Evolutionary conservation across 1,140 invertebrate genomes (phyloP).

Genomic region (Latrodectus geometricus): DNA sequence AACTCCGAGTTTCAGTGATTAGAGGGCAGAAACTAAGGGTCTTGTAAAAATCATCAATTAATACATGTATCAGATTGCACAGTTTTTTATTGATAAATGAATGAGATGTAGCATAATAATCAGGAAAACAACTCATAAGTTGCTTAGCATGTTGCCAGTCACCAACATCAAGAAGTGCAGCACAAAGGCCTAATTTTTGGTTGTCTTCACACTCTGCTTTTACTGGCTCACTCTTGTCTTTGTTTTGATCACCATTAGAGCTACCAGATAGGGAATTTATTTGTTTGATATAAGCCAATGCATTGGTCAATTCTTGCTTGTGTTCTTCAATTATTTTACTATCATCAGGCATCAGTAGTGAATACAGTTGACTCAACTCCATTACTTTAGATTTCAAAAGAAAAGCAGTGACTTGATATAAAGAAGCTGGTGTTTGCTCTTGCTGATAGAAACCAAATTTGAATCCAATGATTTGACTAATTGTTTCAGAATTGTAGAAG

Average conservation of each 20-base stretch:
- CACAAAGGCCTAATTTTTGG: conserved; percentile 93
- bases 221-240: conserved; percentile 75
- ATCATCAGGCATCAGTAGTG: conserved; percentile 83
- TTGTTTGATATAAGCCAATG: conserved; percentile 88
- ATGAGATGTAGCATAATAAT: conserved; percentile 82
- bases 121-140: conserved; percentile 85
- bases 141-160: conserved; percentile 88
- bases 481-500: conserved; percentile 80
- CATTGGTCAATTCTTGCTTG: conserved; percentile 84
- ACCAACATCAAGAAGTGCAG: conserved; percentile 87
- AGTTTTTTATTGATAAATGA: conserved; percentile 83
- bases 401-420: conserved; percentile 90
- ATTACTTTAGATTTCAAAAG: conserved; percentile 90
- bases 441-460: conserved; percentile 86
- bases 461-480: conserved; percentile 94
- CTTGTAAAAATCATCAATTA: conserved; percentile 90
- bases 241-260: conserved; percentile 67
- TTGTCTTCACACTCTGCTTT: conserved; percentile 78
- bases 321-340: conserved; percentile 82
- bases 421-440: conserved; percentile 78
- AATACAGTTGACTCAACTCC: conserved; percentile 86
- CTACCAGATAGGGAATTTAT: conserved; percentile 75
- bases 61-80: conserved; percentile 83
- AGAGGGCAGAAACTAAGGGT: conserved; percentile 71
- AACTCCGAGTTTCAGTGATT: not conserved